Base-by-base conservation (phyloP, 2,113 vertebrate genomes). In the Malurus melanocephalus region DNA sequence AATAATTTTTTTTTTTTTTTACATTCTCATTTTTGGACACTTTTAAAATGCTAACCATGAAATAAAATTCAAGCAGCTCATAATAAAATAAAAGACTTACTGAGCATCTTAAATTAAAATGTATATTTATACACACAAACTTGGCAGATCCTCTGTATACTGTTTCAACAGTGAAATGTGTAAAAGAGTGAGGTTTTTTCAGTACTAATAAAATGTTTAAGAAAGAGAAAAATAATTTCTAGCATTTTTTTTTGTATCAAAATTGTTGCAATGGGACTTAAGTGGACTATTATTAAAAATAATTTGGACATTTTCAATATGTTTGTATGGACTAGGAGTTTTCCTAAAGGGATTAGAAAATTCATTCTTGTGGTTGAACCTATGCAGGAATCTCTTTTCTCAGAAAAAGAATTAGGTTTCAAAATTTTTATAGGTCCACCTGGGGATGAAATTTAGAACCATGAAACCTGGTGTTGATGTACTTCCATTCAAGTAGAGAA, bases 81-180 rank as follows among this genome's bases (percentile, higher is more conserved):
- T n/a, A 88, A 62, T 33, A 74, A 88, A 89, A 69, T 56, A 38
- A 66, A 83, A 75, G 4, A 30, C 9, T 59, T 77, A 68, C 5
- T 40, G 38, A 78, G 68, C 38, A 76, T 52, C 18, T 61, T 79
- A 69, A 82, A 57, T 87, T 79, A 64, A 75, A 69, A 69, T 59
- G 64, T 3, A 7, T 75, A 68, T 65, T 85, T 89, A 57, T 57
- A 33, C 6, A 65, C 14, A 81, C 12, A 73, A 16, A 32, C 19
- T 66, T 76, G 59, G 51, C 51, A 85, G 33, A 77, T 64, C 62
- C 14, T 52, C 35, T 51, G 17, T 14, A 56, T 43, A 38, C 7
- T 74, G 7, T 77, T 80, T 66, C 56, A 86, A 30, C 18, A 46
- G 20, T 40, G 30, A 71, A 67, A 56, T 30, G 2, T 35, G 30